Evolutionary conservation across 2,888 invertebrate species (phyloP).

Genomic region (Drosophila parthenogenetica): DNA sequence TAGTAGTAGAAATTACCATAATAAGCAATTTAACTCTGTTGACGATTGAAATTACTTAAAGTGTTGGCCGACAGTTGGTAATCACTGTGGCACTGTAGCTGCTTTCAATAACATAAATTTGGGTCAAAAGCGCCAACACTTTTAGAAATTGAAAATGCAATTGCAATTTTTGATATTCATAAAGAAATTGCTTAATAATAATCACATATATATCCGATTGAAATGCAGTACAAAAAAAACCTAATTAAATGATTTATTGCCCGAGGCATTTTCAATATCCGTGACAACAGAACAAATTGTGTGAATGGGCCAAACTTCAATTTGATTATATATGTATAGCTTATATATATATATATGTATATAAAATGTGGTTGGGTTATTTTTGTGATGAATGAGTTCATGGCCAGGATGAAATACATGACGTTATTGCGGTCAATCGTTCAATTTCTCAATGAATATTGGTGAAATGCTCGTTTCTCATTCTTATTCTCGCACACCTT

Average conservation of each 20-base stretch:
- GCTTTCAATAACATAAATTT: background rate
- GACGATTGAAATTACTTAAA: too few relatives aligned
- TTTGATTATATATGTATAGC: constrained; percentile 16
- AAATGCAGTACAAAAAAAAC: constrained; percentile 2
- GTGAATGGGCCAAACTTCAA: constrained; percentile 9
- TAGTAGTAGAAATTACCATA: too few relatives aligned
- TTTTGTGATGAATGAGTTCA: constrained; percentile 61
- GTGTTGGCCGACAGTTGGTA: constrained; percentile 1
- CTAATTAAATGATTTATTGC: constrained; percentile 21
- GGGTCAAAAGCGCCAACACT: constrained; percentile 1
- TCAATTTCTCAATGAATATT: constrained; percentile 47
- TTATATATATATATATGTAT: background rate
- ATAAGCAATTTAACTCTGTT: too few relatives aligned
- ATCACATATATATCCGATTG: background rate
- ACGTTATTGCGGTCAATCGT: constrained; percentile 65
- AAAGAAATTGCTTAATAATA: background rate
- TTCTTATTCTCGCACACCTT: constrained; percentile 2
- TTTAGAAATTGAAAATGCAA: constrained; percentile 4
- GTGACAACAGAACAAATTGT: constrained; percentile 10
- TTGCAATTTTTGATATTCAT: background rate
- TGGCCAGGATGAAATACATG: constrained; percentile 58
- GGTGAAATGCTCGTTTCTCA: constrained; percentile 30
- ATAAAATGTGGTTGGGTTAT: constrained; percentile 12
- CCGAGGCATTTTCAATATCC: constrained; percentile 7
- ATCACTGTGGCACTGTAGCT: background rate